phyloP scores from a whole-genome alignment of 1,140 invertebrate species.

The Drosophila repleta region DNA sequence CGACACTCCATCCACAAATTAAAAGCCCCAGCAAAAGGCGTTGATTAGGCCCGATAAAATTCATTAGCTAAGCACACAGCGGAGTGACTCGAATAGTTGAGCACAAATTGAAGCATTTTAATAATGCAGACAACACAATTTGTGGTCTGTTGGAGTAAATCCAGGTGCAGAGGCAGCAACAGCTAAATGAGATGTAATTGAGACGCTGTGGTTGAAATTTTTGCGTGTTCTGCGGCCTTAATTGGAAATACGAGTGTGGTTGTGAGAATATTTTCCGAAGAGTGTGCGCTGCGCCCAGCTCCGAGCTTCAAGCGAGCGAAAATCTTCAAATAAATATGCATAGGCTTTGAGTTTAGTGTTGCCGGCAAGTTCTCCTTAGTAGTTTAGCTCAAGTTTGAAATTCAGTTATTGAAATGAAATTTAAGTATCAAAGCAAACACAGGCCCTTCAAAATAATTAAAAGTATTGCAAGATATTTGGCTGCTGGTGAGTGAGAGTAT shows the following conservation, averaged over 20 bases:
- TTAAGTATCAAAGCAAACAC: conserved; percentile 71
- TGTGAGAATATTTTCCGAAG: no score
- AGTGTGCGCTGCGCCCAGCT: no score
- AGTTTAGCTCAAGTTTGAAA: conserved; percentile 33
- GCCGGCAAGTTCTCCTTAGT: background rate
- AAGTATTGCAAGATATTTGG: conserved; percentile 25
- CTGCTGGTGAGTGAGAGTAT: conserved; percentile 45
- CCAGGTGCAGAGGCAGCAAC: background rate
- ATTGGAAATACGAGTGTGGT: conserved; percentile 41
- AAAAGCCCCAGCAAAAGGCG: no score
- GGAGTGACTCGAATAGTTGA: conserved; percentile 28
- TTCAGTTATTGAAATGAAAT: conserved; percentile 61
- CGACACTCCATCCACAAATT: background rate
- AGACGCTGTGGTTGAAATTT: conserved; percentile 33
- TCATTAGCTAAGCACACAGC: conserved; percentile 16
- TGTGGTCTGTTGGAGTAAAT: conserved; percentile 1
- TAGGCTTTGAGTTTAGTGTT: background rate
- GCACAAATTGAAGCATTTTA: conserved; percentile 33
- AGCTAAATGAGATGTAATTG: conserved; percentile 49
- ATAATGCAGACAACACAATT: conserved; percentile 35
- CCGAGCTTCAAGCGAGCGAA: no score
- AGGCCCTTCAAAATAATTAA: conserved; percentile 60
- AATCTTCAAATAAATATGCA: background rate
- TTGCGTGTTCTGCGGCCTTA: conserved; percentile 34
- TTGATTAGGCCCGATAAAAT: conserved; percentile 14